These are phyloP conservation scores for Polymixis lichenea DNA, from an alignment of 2,888 invertebrate species.

Conservation along the genomic window DNA sequence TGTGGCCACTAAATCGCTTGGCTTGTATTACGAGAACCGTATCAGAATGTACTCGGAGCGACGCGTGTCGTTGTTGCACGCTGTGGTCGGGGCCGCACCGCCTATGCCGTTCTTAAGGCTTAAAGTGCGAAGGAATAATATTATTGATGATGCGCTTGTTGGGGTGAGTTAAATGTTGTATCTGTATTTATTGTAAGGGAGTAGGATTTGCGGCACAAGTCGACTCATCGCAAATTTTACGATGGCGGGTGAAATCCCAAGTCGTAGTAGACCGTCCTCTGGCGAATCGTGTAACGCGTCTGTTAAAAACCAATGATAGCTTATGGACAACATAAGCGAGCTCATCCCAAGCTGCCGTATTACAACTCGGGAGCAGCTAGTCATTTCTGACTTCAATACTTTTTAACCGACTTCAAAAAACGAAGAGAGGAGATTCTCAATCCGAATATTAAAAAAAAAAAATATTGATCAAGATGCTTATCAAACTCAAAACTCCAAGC, in stretches of 20 bases:
- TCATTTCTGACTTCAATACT: not conserved
- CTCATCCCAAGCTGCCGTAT: not conserved
- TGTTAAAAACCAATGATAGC: not conserved
- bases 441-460: too few relatives aligned
- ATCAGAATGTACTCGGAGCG: slow-evolving; percentile 98
- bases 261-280: not conserved
- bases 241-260: not conserved
- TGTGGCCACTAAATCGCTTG: slow-evolving; percentile 97
- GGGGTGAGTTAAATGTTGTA: slow-evolving; percentile 90
- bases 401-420: too few relatives aligned
- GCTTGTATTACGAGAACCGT: slow-evolving; percentile 97
- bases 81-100: slow-evolving; percentile 95
- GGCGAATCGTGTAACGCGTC: not conserved
- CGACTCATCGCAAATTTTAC: not conserved
- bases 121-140: slow-evolving; percentile 95
- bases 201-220: not conserved
- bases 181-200: not conserved
- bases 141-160: slow-evolving; percentile 97
- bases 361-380: not conserved
- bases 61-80: slow-evolving; percentile 95
- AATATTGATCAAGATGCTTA: too few relatives aligned
- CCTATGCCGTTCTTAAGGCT: slow-evolving; percentile 96
- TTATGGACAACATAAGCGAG: not conserved
- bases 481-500: too few relatives aligned
- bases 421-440: too few relatives aligned